Conservation (phyloP, 1,140 invertebrate genomes). For the Cecropterus lyciades region DNA sequence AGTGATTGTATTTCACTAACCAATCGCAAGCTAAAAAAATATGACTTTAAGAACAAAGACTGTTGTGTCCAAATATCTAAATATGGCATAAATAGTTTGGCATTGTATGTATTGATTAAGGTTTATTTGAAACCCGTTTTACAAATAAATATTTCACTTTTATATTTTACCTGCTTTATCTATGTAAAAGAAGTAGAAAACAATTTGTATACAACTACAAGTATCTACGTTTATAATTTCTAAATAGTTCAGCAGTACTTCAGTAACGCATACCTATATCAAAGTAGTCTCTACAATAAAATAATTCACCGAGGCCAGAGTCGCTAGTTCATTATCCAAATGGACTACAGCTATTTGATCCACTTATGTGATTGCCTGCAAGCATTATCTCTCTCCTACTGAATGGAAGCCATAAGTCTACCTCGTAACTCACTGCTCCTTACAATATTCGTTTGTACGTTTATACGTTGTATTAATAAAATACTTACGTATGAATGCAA, state of each 20-base stretch:
- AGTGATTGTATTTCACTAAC: too few species aligned
- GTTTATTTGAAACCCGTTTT: neutral
- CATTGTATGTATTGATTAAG: too few species aligned
- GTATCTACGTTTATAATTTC: too few species aligned
- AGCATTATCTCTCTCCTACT: constrained; percentile 79
- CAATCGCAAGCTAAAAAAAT: too few species aligned
- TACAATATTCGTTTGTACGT: constrained; percentile 68
- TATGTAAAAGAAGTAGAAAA: neutral
- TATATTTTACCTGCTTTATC: too few species aligned
- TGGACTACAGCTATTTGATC: constrained; percentile 83
- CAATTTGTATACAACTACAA: too few species aligned
- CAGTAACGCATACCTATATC: constrained; percentile 35
- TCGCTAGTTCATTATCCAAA: constrained; percentile 83
- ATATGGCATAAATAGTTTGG: too few species aligned
- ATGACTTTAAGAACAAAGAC: too few species aligned
- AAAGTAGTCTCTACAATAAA: constrained; percentile 67
- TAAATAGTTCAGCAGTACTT: constrained; percentile 1
- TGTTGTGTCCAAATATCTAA: too few species aligned
- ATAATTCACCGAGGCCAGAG: constrained; percentile 66
- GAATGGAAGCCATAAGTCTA: constrained; percentile 81
- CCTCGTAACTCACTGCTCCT: constrained; percentile 74
- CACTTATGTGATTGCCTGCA: constrained; percentile 83
- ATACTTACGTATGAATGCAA: constrained; percentile 56
- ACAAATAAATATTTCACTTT: neutral
- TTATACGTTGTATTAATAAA: constrained; percentile 41